These are phyloP conservation scores for Anneissia japonica DNA, from an alignment of 35 echinoderm and acorn worm species.

Conservation along the genomic window DNA sequence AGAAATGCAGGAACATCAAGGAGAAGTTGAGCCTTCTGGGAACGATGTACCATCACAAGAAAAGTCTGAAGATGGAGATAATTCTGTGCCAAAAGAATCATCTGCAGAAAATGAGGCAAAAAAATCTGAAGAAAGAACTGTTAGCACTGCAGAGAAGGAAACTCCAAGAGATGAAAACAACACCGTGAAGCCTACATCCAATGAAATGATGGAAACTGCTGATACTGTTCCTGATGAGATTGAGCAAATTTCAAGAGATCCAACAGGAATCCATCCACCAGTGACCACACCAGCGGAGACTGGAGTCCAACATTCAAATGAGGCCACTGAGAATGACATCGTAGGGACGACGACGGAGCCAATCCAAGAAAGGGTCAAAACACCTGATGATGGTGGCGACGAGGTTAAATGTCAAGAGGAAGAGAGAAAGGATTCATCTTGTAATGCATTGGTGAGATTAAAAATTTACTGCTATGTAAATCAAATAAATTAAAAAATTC, in stretches of 20 bases:
- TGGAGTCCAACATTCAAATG: background rate
- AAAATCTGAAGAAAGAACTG: too few relatives aligned
- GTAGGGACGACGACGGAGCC: background rate
- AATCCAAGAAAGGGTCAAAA: background rate
- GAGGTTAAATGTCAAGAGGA: background rate
- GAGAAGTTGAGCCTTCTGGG: background rate
- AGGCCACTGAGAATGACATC: background rate
- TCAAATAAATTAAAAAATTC: too few relatives aligned
- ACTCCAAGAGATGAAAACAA: background rate
- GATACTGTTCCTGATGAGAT: background rate
- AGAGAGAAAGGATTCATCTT: background rate
- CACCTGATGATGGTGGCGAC: background rate
- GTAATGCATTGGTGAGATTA: background rate
- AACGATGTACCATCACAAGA: background rate
- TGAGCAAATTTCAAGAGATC: background rate
- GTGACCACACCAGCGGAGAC: background rate
- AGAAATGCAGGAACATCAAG: background rate
- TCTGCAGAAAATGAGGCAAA: background rate
- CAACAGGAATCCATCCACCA: background rate
- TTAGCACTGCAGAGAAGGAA: too few relatives aligned
- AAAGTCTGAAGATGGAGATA: background rate
- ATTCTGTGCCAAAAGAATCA: background rate
- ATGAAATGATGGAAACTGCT: background rate
- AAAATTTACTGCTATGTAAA: too few relatives aligned
- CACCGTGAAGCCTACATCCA: background rate